Base-by-base conservation (phyloP, 1,140 invertebrate species). In the Drosophila kohkoa region DNA sequence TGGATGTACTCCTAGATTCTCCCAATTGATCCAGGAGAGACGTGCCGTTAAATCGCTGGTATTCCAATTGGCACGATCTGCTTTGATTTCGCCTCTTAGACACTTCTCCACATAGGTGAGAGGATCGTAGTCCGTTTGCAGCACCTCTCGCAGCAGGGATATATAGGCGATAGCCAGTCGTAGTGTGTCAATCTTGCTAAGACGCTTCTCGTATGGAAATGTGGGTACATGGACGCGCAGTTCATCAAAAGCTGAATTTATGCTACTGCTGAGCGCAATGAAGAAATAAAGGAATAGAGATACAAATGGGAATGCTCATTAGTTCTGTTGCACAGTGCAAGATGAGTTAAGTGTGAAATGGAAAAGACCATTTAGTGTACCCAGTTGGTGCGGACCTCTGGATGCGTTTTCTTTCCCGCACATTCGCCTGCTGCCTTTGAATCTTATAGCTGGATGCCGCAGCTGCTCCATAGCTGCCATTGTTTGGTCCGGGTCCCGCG, bases 1-100 rank as follows among this genome's bases (percentile, higher is more conserved):
- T 5, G 98, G 97, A 92, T 97, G 97, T 0, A 99, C 97, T 0
- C 99, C 99, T 0, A 99, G 94, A 92, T 98, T 99, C 92, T 99
- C 98, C 99, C 99, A 99, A 87, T 99, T 99, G 66, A 99, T 99
- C 99, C 99, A 99, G 0, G 98, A 99, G 5, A 99, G 93, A 60
- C 99, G 94, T 0, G 99, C 98, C 6, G 98, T 99, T 62, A 99
- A 93, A 96, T 99, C 99, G 91, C 98, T 98, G 0, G 98, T 99
- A 91, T 99, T 99, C 98, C 98, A 99, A 80, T 97, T 96, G 0
- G 96, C 96, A 32, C 96, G 94, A 88, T 97, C 96, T 1, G 96
- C 96, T 91, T 96, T 97, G 67, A 97, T 96, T 93, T 98, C 97
- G 15, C 97, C 97, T 55, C 96, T 95, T 13, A 99, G 94, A 91